Evolutionary conservation across 35 echinoderm and acorn worm species (phyloP), one percentile per base, ranked within the genome.

Genomic region (Lytechinus pictus): DNA sequence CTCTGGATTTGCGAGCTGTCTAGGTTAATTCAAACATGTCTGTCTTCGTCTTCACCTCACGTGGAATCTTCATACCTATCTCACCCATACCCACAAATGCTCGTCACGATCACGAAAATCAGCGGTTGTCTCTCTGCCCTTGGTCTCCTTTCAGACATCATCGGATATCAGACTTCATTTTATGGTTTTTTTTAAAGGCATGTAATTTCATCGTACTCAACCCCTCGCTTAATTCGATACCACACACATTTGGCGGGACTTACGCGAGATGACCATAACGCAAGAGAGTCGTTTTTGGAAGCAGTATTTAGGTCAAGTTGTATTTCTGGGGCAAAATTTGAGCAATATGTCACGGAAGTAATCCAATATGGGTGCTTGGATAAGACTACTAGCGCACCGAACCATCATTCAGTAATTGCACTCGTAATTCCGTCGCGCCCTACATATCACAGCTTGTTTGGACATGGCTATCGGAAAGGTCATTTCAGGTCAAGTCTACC

Each of bases 391-490:
- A 79, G 66, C n/a, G 21, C 66, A 16, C 66, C 66, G 19, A 79
- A 79, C 66, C 66, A 79, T 79, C 66, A 79, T 79, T 79, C 66
- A 79, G 66, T 79, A 79, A 79, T 79, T 79, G 66, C 66, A 79
- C 66, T 79, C 66, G 66, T 79, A 27, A n/a, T 79, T 14, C 66
- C 52, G 88, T 90, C 88, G 88, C 88, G 88, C 88, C 88, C 88
- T 90, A 90, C 88, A 90, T 90, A 90, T 90, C 88, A 90, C 88
- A 44, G 88, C 88, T 90, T 90, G 88, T 90, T 90, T 90, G 88
- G 88, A 52, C 88, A 90, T 54, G 88, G 88, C 88, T 90, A 90
- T 90, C 29, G 88, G 9, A 90, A 21, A 54, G 88, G 88, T 90
- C 88, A 90, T 54, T 54, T 90, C 88, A 90, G 88, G 88, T 90